Percentiles rank a stretch among this genome's conserved stretches.
Conservation (phyloP, 2,888 invertebrate species). For the Oegoconia quadripuncta region DNA sequence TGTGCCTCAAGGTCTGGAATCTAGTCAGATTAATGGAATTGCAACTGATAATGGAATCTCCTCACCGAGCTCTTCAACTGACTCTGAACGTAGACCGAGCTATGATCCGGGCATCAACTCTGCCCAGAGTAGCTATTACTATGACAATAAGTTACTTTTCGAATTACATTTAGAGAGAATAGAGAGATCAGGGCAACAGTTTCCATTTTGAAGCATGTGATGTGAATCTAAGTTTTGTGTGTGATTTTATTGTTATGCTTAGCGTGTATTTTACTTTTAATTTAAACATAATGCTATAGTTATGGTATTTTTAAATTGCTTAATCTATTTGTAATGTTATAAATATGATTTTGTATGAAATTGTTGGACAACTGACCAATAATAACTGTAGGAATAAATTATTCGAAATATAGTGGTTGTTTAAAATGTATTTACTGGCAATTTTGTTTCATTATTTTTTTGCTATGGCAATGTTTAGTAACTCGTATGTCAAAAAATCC, state of each 20-base stretch:
- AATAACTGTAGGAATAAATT: neutral
- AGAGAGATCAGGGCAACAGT: constrained; percentile 81
- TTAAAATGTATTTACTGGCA: constrained; percentile 26
- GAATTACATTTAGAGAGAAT: constrained; percentile 90
- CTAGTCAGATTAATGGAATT: constrained; percentile 53
- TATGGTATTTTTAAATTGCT: constrained; percentile 35
- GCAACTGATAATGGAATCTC: constrained; percentile 50
- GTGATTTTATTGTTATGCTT: constrained; percentile 42
- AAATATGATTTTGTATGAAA: too few relatives aligned
- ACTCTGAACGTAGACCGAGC: constrained; percentile 60
- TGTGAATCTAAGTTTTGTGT: constrained; percentile 37
- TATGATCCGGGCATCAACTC: constrained; percentile 89
- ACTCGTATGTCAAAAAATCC: constrained; percentile 12
- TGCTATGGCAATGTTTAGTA: neutral
- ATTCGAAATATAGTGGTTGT: neutral
- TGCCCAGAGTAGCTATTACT: constrained; percentile 91
- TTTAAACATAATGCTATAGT: constrained; percentile 9
- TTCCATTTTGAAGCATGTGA: constrained; percentile 51
- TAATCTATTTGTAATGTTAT: too few relatives aligned
- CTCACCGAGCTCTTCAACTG: constrained; percentile 50
- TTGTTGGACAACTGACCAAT: neutral
- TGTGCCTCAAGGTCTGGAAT: constrained; percentile 41
- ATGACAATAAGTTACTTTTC: constrained; percentile 91
- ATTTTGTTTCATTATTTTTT: constrained; percentile 15
- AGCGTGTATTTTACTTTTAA: constrained; percentile 32